These are phyloP conservation scores for Myrmophylax atrothorax DNA, from an alignment of 2,113 vertebrate genomes.

Conservation along the genomic window DNA sequence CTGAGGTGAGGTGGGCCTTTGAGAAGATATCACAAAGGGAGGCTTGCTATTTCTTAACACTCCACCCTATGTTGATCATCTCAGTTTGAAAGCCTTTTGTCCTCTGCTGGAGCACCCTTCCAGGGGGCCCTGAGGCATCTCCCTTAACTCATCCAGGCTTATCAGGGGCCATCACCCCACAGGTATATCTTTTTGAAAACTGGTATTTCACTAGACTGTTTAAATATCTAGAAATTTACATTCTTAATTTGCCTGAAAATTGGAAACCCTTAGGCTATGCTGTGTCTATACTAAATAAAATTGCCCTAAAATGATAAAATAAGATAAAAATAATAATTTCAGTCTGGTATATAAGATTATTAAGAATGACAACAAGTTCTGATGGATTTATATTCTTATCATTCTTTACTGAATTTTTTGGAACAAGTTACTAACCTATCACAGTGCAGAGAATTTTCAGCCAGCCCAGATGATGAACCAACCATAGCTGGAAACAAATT, in stretches of 20 bases:
- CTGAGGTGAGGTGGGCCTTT: no score
- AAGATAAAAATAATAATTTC: not conserved
- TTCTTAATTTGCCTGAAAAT: not conserved
- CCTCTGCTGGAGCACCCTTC: no score
- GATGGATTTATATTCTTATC: not conserved
- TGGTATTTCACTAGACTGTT: not conserved
- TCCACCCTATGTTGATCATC: no score
- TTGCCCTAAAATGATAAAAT: not conserved
- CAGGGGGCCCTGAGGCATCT: no score
- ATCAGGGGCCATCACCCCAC: no score
- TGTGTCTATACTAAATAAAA: not conserved
- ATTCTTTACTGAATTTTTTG: not conserved
- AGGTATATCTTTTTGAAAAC: not conserved
- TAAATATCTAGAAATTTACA: not conserved
- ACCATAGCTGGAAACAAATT: not conserved
- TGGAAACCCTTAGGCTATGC: rapidly evolving
- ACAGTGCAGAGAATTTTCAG: not conserved
- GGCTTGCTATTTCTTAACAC: no score
- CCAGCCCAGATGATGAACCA: not conserved
- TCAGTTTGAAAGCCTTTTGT: no score
- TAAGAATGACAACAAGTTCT: not conserved
- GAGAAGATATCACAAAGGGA: no score
- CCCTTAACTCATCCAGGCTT: no score
- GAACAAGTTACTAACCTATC: not conserved
- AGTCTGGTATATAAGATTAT: not conserved